phyloP scores from a whole-genome alignment of 1,140 invertebrate genomes.

The Portunus trituberculatus region DNA sequence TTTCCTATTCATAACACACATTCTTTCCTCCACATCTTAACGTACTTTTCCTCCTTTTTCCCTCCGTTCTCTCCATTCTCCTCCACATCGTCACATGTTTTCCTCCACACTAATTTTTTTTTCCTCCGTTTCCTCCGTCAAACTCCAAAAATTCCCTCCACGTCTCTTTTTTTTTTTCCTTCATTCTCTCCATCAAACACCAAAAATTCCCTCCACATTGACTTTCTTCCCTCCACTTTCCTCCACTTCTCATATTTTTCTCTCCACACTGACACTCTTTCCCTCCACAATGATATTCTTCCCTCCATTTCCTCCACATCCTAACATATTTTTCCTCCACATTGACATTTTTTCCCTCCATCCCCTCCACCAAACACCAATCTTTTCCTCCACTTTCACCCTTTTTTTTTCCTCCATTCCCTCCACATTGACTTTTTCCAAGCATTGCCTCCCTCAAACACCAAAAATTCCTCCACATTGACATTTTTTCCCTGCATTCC shows the following conservation, averaged over 20 bases:
- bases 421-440: slow-evolving; percentile 16
- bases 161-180: slow-evolving; percentile 51
- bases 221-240: no score
- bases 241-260: no score
- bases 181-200: slow-evolving; percentile 80
- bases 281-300: no score
- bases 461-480: no score
- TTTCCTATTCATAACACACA: no score
- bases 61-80: not conserved
- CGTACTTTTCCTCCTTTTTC: no score
- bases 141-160: no score
- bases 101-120: not conserved
- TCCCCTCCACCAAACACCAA: no score
- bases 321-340: not conserved
- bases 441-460: slow-evolving; percentile 33
- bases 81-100: not conserved
- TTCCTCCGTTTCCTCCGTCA: not conserved
- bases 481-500: not conserved
- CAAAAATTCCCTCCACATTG: no score
- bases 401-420: not conserved
- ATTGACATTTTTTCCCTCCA: not conserved
- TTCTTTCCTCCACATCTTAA: no score
- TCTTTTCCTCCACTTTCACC: not conserved
- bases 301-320: no score
- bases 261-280: no score